phyloP scores from a whole-genome alignment of 2,888 invertebrate species.

The Macrophya annulata region DNA sequence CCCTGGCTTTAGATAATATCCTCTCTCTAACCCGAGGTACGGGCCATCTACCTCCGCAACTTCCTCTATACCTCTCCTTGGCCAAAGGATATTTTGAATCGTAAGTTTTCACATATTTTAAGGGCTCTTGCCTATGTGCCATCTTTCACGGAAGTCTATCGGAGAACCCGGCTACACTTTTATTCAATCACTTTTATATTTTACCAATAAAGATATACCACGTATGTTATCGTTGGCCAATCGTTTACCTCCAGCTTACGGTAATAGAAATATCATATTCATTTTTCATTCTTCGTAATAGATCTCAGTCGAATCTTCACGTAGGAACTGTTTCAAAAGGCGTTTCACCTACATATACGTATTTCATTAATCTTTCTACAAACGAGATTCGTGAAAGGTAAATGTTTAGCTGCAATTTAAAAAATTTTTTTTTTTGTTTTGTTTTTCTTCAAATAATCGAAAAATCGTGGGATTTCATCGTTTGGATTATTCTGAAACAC shows the following conservation, averaged over 20 bases:
- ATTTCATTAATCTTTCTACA: not conserved
- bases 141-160: conserved; percentile 31
- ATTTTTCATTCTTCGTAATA: not conserved
- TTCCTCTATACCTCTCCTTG: conserved; percentile 61
- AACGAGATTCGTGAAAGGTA: no score
- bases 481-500: conserved; percentile 23
- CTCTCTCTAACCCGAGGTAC: conserved; percentile 55
- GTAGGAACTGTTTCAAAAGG: not conserved
- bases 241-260: not conserved
- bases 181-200: conserved; percentile 48
- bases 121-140: conserved; percentile 43
- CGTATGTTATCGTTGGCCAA: conserved; percentile 19
- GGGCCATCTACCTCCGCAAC: conserved; percentile 67
- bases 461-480: conserved; percentile 22
- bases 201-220: conserved; percentile 45
- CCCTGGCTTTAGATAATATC: conserved; percentile 71
- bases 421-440: not conserved
- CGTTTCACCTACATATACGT: not conserved
- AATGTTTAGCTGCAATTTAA: not conserved
- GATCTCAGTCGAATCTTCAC: not conserved
- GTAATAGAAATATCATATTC: conserved; percentile 35
- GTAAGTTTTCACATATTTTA: conserved; percentile 56
- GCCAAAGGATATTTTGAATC: conserved; percentile 57
- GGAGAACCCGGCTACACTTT: conserved; percentile 21
- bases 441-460: conserved; percentile 21